A percentile compares a stretch with the other conserved stretches of the same genome.
phyloP scores from a whole-genome alignment of 2,797 vertebrate species.

The Fratercula arctica region DNA sequence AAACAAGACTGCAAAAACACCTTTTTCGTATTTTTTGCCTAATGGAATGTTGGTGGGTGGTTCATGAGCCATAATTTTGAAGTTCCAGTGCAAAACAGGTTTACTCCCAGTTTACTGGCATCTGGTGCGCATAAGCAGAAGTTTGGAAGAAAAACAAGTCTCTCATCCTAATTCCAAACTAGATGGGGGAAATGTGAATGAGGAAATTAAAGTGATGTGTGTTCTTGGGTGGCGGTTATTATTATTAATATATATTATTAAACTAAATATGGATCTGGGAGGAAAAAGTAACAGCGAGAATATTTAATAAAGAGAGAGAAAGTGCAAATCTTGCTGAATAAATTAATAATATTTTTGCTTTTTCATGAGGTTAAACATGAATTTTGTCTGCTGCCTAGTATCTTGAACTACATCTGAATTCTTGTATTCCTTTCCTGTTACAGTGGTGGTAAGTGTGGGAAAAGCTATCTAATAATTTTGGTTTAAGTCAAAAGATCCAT shows the following conservation, averaged over 20 bases:
- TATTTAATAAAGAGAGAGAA: not conserved
- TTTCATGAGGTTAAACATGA: not conserved
- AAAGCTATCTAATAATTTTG: not conserved
- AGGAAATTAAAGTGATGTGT: not conserved
- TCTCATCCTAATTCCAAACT: not conserved
- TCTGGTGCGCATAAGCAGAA: not conserved
- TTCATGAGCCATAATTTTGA: not conserved
- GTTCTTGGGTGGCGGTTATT: not conserved
- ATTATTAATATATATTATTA: not conserved
- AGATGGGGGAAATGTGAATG: not conserved
- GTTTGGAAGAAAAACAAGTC: not conserved
- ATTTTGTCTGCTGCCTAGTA: not conserved
- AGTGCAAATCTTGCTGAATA: not conserved
- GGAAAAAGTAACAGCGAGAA: not conserved
- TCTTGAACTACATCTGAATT: not conserved
- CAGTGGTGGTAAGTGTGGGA: not conserved
- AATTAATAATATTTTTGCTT: not conserved
- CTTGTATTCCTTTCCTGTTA: not conserved
- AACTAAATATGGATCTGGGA: not conserved
- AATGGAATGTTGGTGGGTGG: not conserved
- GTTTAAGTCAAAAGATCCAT: not conserved
- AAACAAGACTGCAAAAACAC: not conserved
- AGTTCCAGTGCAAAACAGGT: not conserved
- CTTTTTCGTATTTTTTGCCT: not conserved
- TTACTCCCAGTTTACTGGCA: not conserved